Conservation (phyloP, 2,888 invertebrate species). For the Eupithecia vulgata region DNA sequence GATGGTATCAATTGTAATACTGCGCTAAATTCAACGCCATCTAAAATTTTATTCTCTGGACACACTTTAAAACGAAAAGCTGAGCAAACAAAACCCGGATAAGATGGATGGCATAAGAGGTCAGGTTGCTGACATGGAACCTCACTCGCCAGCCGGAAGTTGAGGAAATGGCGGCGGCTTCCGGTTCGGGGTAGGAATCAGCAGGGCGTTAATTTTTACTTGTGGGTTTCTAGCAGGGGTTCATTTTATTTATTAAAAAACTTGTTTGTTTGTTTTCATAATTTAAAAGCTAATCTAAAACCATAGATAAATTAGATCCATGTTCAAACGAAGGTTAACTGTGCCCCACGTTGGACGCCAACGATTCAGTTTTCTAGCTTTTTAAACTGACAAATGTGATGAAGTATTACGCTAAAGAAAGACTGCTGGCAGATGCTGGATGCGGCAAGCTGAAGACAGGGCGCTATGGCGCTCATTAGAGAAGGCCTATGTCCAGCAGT, state of each 20-base stretch:
- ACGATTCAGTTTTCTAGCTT: not conserved
- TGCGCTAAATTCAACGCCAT: not conserved
- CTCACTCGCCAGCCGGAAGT: constrained; percentile 60
- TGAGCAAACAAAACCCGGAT: constrained; percentile 48
- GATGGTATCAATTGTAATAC: not conserved
- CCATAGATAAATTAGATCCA: too few species aligned
- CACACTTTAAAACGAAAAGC: constrained; percentile 53
- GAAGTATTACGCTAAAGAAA: not conserved
- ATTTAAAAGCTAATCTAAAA: too few species aligned
- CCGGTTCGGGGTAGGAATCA: constrained; percentile 52
- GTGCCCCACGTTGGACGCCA: not conserved
- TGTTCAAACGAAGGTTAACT: not conserved
- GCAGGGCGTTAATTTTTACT: constrained; percentile 50
- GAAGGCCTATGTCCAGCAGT: too few species aligned
- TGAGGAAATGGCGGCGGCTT: constrained; percentile 63
- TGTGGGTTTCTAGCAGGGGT: constrained; percentile 31
- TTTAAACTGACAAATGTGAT: not conserved
- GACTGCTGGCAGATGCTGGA: too few species aligned
- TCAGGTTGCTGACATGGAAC: constrained; percentile 49
- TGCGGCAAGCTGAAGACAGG: too few species aligned
- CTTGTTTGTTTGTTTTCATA: not conserved
- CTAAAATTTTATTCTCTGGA: not conserved
- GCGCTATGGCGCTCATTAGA: too few species aligned
- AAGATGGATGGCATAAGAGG: constrained; percentile 61
- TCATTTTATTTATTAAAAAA: not conserved